These are phyloP conservation scores for Podiceps cristatus DNA, from an alignment of 2,113 vertebrate genomes.

Conservation along the genomic window DNA sequence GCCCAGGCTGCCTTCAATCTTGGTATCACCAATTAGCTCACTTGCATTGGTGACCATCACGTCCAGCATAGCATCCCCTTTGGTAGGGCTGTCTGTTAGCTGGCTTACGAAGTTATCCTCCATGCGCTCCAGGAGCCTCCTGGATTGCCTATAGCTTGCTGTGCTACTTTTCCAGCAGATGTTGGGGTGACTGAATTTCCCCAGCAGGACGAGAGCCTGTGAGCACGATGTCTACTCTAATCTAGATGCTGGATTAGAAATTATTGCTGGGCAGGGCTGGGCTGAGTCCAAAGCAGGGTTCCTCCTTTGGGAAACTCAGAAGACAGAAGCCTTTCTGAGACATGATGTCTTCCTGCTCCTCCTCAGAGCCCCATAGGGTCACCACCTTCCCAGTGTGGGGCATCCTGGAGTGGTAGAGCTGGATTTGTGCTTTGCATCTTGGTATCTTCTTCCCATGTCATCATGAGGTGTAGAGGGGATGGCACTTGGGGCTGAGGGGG, in stretches of 20 bases:
- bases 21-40: no score
- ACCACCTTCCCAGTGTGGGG: not conserved
- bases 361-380: not conserved
- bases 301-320: not conserved
- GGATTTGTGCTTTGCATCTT: not conserved
- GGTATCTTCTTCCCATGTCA: not conserved
- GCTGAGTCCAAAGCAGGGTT: not conserved
- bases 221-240: no score
- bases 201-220: no score
- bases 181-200: no score
- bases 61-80: no score
- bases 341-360: accelerated
- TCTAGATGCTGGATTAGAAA: conserved; percentile 38
- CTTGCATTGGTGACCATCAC: no score
- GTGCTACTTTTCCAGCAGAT: no score
- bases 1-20: no score
- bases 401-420: not conserved
- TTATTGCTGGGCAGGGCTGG: not conserved
- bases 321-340: not conserved
- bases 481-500: not conserved
- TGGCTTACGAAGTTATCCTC: no score
- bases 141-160: no score
- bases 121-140: no score
- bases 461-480: not conserved
- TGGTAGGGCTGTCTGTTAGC: no score